Percentiles rank a stretch among this genome's conserved stretches.
phyloP scores from a whole-genome alignment of 2,888 invertebrate species.

The Geotrupes spiniger region DNA sequence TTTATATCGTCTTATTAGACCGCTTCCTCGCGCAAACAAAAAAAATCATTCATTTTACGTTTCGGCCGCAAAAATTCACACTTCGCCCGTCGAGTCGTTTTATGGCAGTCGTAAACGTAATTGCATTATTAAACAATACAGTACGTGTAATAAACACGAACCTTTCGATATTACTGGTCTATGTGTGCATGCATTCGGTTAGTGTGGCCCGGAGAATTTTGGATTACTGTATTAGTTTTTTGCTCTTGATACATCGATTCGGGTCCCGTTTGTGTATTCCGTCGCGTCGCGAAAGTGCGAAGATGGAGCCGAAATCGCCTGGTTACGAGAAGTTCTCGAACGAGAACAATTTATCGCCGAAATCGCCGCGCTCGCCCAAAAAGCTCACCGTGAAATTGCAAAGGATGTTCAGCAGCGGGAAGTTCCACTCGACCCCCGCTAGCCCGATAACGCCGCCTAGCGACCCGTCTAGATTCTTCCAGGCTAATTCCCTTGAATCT shows the following conservation, averaged over 20 bases:
- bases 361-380: slow-evolving; percentile 14
- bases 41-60: slow-evolving; percentile 1
- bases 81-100: too few relatives aligned
- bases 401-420: slow-evolving; percentile 15
- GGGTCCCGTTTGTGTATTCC: too few relatives aligned
- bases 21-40: slow-evolving; percentile 8
- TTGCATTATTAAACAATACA: too few relatives aligned
- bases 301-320: slow-evolving; percentile 18
- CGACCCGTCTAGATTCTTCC: slow-evolving; percentile 14
- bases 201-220: too few relatives aligned
- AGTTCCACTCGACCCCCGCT: slow-evolving; percentile 15
- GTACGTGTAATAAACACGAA: too few relatives aligned
- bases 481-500: slow-evolving; percentile 17
- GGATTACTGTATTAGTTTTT: too few relatives aligned
- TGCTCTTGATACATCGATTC: too few relatives aligned
- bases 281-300: background rate
- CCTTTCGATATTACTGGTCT: too few relatives aligned
- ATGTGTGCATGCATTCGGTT: too few relatives aligned
- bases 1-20: slow-evolving; percentile 19
- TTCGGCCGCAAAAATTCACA: too few relatives aligned
- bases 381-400: slow-evolving; percentile 8
- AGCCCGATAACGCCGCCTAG: slow-evolving; percentile 15
- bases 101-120: too few relatives aligned
- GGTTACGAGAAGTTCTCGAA: slow-evolving; percentile 9
- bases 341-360: background rate